phyloP scores from a whole-genome alignment of 1,140 invertebrate genomes.

The Arctopsyche grandis region DNA sequence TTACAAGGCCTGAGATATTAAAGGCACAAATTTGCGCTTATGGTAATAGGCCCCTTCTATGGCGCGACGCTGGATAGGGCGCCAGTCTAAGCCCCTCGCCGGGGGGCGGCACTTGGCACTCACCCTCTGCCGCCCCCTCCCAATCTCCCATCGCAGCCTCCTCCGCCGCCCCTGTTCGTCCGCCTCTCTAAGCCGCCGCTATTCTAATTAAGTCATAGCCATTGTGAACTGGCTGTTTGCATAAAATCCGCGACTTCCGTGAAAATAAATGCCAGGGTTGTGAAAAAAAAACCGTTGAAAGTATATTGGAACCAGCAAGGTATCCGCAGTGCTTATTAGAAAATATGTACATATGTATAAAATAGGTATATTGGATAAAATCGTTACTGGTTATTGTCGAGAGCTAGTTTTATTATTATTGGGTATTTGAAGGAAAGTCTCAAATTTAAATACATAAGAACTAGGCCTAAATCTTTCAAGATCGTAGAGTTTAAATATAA shows the following conservation, averaged over 20 bases:
- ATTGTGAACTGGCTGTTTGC: conserved; percentile 41
- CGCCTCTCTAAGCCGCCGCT: conserved; percentile 11
- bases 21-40: conserved; percentile 44
- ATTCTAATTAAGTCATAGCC: conserved; percentile 41
- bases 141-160: background rate
- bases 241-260: conserved; percentile 34
- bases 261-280: conserved; percentile 21
- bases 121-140: background rate
- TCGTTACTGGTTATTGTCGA: no score
- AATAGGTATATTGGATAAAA: no score
- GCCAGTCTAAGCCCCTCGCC: background rate
- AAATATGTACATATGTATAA: no score
- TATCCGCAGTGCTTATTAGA: background rate
- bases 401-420: no score
- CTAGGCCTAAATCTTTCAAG: no score
- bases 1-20: conserved; percentile 41
- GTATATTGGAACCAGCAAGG: background rate
- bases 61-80: background rate
- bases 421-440: no score
- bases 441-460: no score
- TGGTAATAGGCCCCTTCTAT: conserved; percentile 31
- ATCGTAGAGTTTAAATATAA: no score
- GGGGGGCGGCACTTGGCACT: background rate
- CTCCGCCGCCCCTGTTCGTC: background rate
- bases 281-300: no score